Evolutionary conservation across 2,113 vertebrate species (phyloP), one percentile per base, ranked within the genome.

Genomic region (Gavia stellata): DNA sequence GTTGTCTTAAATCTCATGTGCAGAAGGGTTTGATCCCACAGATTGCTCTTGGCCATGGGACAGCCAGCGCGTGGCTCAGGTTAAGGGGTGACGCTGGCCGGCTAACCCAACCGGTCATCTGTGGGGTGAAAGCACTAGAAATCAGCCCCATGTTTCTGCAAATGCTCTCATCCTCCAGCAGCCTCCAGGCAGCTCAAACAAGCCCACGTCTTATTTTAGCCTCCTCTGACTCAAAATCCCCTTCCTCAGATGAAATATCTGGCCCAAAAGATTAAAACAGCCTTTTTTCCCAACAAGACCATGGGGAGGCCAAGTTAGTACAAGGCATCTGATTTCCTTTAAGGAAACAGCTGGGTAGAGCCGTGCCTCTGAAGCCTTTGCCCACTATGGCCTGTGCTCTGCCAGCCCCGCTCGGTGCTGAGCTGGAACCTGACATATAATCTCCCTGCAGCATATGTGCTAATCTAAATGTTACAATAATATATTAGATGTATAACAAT

Each of bases 351-450:
- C 28, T 40, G 63, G 44, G 33, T 23, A 24, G n/a, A 42, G 36
- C 17, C 9, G 0, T n/a, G n/a, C 18, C 14, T 40, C 40, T 44
- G 13, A 55, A 80, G 19, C 1, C 0, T 55, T 70, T 0, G 1
- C 18, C 42, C 44, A 2, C 19, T 3, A 4, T 26, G 52, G 52
- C 29, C 28, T 5, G 28, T 4, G 6, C 9, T 33, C 29, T 2
- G 0, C 28, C 52, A 55, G 25, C 31, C 25, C 26, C 3, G 1
- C 40, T 67, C 45, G 4, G 4, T 20, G 47, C 25, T 44, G 79
- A 72, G 31, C n/a, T 33, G 26, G 65, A 72, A n/a, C 29, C 15
- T 78, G 45, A 13, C 28, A 31, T 23, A 17, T 14, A 14, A 34
- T 34, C 47, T 74, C 34, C 9, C 38, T 58, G 67, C 18, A n/a